Evolutionary conservation across 2,888 invertebrate genomes (phyloP).

Genomic region (Phengaris alcon): DNA sequence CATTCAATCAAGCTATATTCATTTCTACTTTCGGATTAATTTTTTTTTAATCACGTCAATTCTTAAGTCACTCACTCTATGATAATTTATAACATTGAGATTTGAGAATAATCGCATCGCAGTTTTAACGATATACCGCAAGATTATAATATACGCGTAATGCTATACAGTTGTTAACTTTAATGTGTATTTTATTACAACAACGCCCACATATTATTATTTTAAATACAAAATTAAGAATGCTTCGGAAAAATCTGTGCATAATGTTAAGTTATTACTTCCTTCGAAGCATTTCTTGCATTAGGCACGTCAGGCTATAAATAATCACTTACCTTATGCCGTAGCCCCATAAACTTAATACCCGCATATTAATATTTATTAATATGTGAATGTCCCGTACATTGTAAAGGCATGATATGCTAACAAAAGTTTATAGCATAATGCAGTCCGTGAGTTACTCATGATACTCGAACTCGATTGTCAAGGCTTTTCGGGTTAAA

Average conservation of each 20-base stretch:
- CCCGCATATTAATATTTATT: slow-evolving; percentile 73
- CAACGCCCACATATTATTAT: neutral
- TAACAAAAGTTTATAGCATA: slow-evolving; percentile 69
- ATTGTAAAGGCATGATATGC: slow-evolving; percentile 63
- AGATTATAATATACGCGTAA: neutral
- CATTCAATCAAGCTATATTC: no score
- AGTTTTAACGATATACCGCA: no score
- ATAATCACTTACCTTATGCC: slow-evolving; percentile 71
- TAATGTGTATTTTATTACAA: neutral
- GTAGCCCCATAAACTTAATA: slow-evolving; percentile 75
- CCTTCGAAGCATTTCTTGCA: slow-evolving; percentile 45
- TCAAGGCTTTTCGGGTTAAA: neutral
- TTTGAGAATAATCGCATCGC: no score
- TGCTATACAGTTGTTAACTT: neutral
- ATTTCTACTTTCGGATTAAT: no score
- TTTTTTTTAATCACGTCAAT: no score
- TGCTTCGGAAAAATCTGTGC: slow-evolving; percentile 36
- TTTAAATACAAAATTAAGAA: slow-evolving; percentile 31
- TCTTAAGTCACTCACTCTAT: no score
- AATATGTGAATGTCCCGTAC: slow-evolving; percentile 63
- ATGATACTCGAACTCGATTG: neutral
- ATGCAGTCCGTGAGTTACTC: slow-evolving; percentile 46
- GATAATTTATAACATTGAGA: no score
- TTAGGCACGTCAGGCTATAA: slow-evolving; percentile 62
- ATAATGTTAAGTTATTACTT: slow-evolving; percentile 38